Percentiles rank a stretch among this genome's conserved stretches.
Evolutionary conservation across 1,140 invertebrate species (phyloP).

Genomic region (Procambarus clarkii): DNA sequence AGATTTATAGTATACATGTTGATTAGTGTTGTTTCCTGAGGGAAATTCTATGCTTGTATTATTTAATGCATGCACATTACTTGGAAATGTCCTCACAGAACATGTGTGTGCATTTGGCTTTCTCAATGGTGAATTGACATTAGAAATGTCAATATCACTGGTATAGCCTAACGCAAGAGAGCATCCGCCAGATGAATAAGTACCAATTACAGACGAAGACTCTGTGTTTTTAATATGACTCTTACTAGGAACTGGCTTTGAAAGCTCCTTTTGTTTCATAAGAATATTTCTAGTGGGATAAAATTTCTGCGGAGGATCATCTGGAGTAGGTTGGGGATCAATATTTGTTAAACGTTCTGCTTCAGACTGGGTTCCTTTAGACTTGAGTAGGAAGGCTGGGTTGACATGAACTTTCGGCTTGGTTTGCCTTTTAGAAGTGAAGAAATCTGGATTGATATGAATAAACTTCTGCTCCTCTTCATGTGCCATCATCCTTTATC

Average conservation of each 20-base stretch:
- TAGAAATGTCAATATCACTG: not conserved
- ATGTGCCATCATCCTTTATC: not conserved
- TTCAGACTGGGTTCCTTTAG: not conserved
- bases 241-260: too few relatives aligned
- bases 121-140: not conserved
- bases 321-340: not conserved
- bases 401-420: constrained; percentile 17
- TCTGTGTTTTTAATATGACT: too few relatives aligned
- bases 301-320: not conserved
- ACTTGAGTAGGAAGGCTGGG: constrained; percentile 27
- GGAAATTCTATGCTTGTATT: not conserved
- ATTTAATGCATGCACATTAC: not conserved
- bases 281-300: not conserved
- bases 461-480: constrained; percentile 14
- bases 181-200: too few relatives aligned
- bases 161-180: not conserved
- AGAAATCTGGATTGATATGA: constrained; percentile 31
- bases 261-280: not conserved
- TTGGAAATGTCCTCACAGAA: not conserved
- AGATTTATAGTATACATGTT: not conserved
- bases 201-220: too few relatives aligned
- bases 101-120: not conserved
- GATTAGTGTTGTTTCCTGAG: not conserved
- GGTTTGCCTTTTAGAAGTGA: not conserved
- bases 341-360: not conserved